Percentiles rank a stretch among this genome's conserved stretches.
Conservation (phyloP, 35 echinoderm and acorn worm species). For the Holothuria glaberrima region DNA sequence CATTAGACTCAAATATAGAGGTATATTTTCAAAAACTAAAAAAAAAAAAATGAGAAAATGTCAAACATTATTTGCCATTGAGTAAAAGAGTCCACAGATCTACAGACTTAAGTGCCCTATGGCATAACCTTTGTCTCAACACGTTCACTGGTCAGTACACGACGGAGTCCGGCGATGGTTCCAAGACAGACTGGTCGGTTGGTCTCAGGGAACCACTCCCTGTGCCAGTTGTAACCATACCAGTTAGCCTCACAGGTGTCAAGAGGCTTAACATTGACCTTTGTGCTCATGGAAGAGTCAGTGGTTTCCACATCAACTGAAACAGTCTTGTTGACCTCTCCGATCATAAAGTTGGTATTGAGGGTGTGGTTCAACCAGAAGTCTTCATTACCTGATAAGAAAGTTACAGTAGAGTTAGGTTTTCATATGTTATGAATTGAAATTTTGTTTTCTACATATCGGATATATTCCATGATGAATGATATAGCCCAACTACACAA, state of each 20-base stretch:
- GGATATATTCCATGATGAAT: too few species aligned
- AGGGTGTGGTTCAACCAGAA: slow-evolving; percentile 63
- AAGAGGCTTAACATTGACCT: background rate
- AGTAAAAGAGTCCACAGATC: background rate
- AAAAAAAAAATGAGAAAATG: background rate
- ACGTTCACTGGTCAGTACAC: slow-evolving; percentile 31
- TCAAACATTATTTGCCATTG: background rate
- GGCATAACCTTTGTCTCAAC: slow-evolving; percentile 3
- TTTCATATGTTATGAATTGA: too few species aligned
- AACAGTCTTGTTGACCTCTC: background rate
- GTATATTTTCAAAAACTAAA: background rate
- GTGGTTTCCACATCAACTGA: slow-evolving; percentile 2
- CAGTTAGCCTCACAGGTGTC: slow-evolving; percentile 79
- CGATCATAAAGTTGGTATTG: slow-evolving; percentile 63
- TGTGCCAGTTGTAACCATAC: slow-evolving; percentile 70
- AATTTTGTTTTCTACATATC: too few species aligned
- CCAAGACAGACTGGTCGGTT: slow-evolving; percentile 52
- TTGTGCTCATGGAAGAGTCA: too few species aligned
- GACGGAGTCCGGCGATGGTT: background rate
- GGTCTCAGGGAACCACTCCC: slow-evolving; percentile 70
- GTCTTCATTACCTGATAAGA: slow-evolving; percentile 56
- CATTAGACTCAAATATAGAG: background rate
- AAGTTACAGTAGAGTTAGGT: slow-evolving; percentile 4
- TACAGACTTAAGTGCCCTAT: background rate
- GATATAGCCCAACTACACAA: too few species aligned